A percentile compares a stretch with the other conserved stretches of the same genome.
Evolutionary conservation across 2,113 vertebrate genomes (phyloP).

Genomic region (Chaetodon trifascialis): DNA sequence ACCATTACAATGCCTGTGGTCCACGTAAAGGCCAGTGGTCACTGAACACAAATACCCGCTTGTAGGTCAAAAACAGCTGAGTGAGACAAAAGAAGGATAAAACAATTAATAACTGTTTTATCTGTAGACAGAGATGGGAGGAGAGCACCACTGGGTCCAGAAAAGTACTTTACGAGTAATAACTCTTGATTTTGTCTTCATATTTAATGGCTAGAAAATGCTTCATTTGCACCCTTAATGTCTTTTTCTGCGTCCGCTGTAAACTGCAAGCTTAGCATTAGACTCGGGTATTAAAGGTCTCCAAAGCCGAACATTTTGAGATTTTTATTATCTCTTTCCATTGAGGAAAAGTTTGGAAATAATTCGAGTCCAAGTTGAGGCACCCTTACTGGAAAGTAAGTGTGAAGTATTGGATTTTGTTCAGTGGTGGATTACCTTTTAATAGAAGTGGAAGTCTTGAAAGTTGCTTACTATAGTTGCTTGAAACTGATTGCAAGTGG

Average conservation of each 20-base stretch:
- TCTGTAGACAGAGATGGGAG: constrained; percentile 10
- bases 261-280: constrained; percentile 23
- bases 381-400: background rate
- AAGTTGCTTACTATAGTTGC: background rate
- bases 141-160: constrained; percentile 11
- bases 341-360: background rate
- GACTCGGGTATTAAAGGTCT: background rate
- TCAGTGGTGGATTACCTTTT: background rate
- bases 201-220: constrained; percentile 12
- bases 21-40: constrained; percentile 61
- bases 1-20: constrained; percentile 63
- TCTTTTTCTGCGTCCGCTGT: constrained; percentile 22
- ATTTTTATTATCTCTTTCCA: background rate
- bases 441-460: background rate
- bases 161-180: constrained; percentile 50
- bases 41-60: constrained; percentile 62
- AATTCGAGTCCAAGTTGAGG: background rate
- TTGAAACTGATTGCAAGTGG: background rate
- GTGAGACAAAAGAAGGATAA: constrained; percentile 53
- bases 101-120: constrained; percentile 44
- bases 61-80: constrained; percentile 59
- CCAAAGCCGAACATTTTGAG: background rate
- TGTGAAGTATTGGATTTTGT: background rate
- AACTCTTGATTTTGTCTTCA: constrained; percentile 33
- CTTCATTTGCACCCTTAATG: constrained; percentile 39